Evolutionary conservation across 2,888 invertebrate species (phyloP), one percentile per base, ranked within the genome.

Genomic region (Tachystola acroxantha): DNA sequence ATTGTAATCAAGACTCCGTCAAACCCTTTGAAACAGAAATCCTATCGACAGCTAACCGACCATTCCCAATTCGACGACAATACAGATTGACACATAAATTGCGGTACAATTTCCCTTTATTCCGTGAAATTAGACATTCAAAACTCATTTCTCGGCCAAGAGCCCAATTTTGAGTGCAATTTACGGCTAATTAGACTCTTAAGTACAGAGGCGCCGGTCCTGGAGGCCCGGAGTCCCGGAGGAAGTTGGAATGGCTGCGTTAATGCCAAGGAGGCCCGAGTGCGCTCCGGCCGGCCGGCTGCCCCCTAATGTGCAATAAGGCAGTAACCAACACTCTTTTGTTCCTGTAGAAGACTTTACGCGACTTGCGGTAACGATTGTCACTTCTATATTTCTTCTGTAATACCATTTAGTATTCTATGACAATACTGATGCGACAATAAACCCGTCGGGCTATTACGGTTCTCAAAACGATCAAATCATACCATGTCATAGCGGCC

Each of bases 161-260:
- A 69, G 64, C 62, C 72, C 74, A 74, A 76, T 80, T 79, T 67
- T 64, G 65, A 67, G 70, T 75, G 78, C 78, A 78, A 81, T 82
- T 80, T 78, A 78, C 76, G 70, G 70, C 72, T 80, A 82, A 82
- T 82, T 80, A 80, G 67, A 72, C 72, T 69, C 65, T 80, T 80
- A 78, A 76, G 71, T 73, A 73, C 75, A 78, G 75, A 69, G 64
- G 60, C 64, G 53, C 40, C 46, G 45, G 53, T 52, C 41, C 50
- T 51, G 52, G 32, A 57, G 57, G 52, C 55, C 55, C 52, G 53
- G 19, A 48, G 48, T 50, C 57, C 48, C 58, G 40, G 63, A 58
- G 67, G 64, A 72, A 71, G 67, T 70, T 65, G 61, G 55, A 73
- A 71, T 66, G 65, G 67, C 50, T 46, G 70, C 64, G 70, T 63